A percentile compares a stretch with the other conserved stretches of the same genome.
phyloP scores from a whole-genome alignment of 2,888 invertebrate genomes.

The Notodonta ziczac region DNA sequence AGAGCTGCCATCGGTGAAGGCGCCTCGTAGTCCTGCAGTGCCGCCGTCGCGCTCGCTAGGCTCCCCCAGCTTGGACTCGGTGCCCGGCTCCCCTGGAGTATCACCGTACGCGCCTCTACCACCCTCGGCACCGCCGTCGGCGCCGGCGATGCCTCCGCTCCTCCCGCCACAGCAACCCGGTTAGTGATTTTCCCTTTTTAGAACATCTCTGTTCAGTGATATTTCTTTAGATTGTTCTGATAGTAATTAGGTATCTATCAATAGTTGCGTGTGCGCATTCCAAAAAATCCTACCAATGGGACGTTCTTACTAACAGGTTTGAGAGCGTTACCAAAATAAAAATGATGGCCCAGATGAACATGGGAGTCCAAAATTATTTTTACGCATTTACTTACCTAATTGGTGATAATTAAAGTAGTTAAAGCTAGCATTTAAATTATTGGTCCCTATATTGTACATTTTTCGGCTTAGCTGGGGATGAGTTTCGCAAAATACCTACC shows the following conservation, averaged over 20 bases:
- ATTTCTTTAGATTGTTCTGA: background rate
- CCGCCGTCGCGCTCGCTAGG: slow-evolving; percentile 68
- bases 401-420: too few relatives aligned
- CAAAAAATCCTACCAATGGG: background rate
- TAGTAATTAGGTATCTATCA: background rate
- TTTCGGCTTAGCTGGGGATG: too few relatives aligned
- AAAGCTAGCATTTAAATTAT: too few relatives aligned
- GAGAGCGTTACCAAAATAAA: too few relatives aligned
- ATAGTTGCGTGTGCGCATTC: slow-evolving; percentile 5
- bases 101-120: slow-evolving; percentile 72
- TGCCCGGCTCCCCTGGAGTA: slow-evolving; percentile 73
- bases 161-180: slow-evolving; percentile 78
- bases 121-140: slow-evolving; percentile 85
- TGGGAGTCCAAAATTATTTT: too few relatives aligned
- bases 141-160: slow-evolving; percentile 74
- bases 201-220: slow-evolving; percentile 57
- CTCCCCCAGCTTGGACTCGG: slow-evolving; percentile 73
- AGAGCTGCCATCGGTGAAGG: slow-evolving; percentile 76
- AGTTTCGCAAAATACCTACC: too few relatives aligned
- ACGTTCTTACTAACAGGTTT: too few relatives aligned
- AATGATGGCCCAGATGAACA: too few relatives aligned
- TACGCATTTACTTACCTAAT: too few relatives aligned
- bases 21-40: slow-evolving; percentile 68
- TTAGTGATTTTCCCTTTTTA: slow-evolving; percentile 47
- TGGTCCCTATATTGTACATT: too few relatives aligned